Base-by-base conservation (phyloP, 2,113 vertebrate genomes). In the Asarcornis scutulata region DNA sequence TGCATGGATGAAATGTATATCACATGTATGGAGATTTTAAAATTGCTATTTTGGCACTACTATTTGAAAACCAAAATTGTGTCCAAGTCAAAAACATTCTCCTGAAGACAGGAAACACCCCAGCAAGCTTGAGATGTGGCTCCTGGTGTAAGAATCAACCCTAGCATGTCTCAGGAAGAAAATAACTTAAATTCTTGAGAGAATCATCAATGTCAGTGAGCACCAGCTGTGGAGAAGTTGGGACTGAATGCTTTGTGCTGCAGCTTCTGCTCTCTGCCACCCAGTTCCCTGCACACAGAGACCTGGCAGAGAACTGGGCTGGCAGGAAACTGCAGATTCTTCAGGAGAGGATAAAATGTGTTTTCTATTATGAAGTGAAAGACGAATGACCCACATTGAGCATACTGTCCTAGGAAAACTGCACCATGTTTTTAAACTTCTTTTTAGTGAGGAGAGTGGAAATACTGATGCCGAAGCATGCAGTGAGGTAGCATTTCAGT, bases 1-100 rank as follows among this genome's bases (percentile, higher is more conserved):
- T 3, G 26, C 3, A 1, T 2, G 17, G 40, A 40, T 15, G 1
- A 64, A 56, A 32, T 1, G 15, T 5, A 16, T 22, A 9, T 7
- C 27, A 6, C 5, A 0, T 13, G 23, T 31, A 23, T 6, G 46
- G 53, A 40, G 34, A 23, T 25, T 23, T 46, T 40, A 10, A 25
- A 77, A 60, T 10, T 8, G 27, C 21, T 27, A 2, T 13, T 79
- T 36, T 9, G 40, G 44, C 31, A 22, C 32, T 46, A 27, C 32
- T 46, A n/a, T 76, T 46, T 32, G 38, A 67, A 59, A 67, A 34
- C 38, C 77, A 56, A 34, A 48, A 14, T 5, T 3, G 20, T 21
- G 52, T 6, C 31, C 59, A 15, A 36, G 16, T 7, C 26, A 7
- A 26, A 23, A n/a, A 29, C 6, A 17, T 40, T 48, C 44, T 27